phyloP scores from a whole-genome alignment of 2,888 invertebrate genomes.

The Hesperia comma region DNA sequence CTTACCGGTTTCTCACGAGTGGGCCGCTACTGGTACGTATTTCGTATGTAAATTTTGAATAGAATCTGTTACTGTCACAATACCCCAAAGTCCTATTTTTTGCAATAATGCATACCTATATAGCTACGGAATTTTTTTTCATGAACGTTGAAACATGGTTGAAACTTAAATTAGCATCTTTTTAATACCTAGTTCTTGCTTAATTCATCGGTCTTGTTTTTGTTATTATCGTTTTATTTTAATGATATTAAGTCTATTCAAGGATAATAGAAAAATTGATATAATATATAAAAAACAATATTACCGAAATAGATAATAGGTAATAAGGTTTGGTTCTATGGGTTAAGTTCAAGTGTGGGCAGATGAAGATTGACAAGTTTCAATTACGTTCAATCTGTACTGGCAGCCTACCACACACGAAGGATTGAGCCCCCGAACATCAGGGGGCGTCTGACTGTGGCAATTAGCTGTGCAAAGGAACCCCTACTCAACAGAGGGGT shows the following conservation, averaged over 20 bases:
- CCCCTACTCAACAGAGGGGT: no score
- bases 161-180: constrained; percentile 7
- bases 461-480: no score
- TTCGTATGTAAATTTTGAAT: constrained; percentile 50
- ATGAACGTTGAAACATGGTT: not conserved
- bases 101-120: constrained; percentile 1
- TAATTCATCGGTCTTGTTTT: not conserved
- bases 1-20: constrained; percentile 78
- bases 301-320: no score
- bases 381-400: no score
- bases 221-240: not conserved
- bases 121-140: not conserved
- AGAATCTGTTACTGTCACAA: constrained; percentile 45
- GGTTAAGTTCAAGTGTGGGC: no score
- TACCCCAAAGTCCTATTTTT: constrained; percentile 33
- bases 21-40: constrained; percentile 62
- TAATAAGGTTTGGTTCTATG: no score
- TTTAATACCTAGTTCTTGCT: not conserved
- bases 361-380: no score
- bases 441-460: no score
- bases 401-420: no score
- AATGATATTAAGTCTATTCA: not conserved
- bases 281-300: no score
- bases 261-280: not conserved
- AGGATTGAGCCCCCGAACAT: no score